Percentiles rank a stretch among this genome's conserved stretches.
Conservation (phyloP, 2,113 vertebrate genomes). For the Channa argus region DNA sequence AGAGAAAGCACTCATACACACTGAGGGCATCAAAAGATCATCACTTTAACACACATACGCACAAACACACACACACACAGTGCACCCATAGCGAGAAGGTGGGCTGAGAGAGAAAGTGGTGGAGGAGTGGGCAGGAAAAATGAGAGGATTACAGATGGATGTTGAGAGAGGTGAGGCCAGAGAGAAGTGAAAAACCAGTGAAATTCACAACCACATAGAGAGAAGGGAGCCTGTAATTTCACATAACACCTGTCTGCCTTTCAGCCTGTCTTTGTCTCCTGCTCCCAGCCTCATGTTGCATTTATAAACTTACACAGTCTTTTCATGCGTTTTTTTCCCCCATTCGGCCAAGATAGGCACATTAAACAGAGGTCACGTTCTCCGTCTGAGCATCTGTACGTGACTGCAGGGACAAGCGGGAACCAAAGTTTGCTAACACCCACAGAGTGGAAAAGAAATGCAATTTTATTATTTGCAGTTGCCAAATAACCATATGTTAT, state of each 20-base stretch:
- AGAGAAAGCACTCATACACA: slow-evolving; percentile 70
- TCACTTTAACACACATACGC: slow-evolving; percentile 63
- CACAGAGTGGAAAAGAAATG: slow-evolving; percentile 14
- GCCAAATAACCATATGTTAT: neutral
- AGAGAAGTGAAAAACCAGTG: slow-evolving; percentile 67
- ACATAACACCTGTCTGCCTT: slow-evolving; percentile 72
- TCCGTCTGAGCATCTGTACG: slow-evolving; percentile 17
- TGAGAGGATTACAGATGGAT: slow-evolving; percentile 72
- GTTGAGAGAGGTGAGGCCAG: slow-evolving; percentile 73
- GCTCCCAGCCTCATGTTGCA: slow-evolving; percentile 40
- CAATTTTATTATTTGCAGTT: neutral
- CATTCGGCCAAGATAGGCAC: slow-evolving; percentile 66
- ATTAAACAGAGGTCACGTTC: slow-evolving; percentile 41
- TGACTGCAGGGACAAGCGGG: neutral
- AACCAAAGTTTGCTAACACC: slow-evolving; percentile 16
- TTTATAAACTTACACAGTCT: slow-evolving; percentile 31
- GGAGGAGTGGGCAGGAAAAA: slow-evolving; percentile 68
- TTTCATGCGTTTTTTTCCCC: slow-evolving; percentile 58
- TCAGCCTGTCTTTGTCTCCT: slow-evolving; percentile 59
- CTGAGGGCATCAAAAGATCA: slow-evolving; percentile 77
- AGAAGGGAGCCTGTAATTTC: slow-evolving; percentile 78
- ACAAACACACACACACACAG: neutral
- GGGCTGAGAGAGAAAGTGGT: slow-evolving; percentile 61
- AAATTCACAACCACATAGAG: slow-evolving; percentile 76
- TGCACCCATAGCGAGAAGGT: slow-evolving; percentile 38